phyloP scores from a whole-genome alignment of 2,797 vertebrate genomes.

The Phataginus tricuspis region DNA sequence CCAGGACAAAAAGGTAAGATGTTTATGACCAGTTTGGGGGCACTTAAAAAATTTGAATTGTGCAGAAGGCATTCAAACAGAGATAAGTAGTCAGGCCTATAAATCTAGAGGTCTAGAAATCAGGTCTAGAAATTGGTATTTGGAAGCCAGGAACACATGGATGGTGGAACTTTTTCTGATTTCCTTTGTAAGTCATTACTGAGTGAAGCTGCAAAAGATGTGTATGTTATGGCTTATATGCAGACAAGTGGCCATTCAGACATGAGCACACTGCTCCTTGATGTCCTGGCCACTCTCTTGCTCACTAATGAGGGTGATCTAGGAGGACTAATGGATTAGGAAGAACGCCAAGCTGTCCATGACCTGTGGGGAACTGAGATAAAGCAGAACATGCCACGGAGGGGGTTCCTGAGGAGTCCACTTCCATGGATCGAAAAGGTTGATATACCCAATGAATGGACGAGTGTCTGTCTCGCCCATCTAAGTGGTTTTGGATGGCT shows the following conservation, averaged over 20 bases:
- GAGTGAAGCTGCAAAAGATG: background rate
- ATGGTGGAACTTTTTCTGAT: background rate
- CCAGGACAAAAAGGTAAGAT: slow-evolving; percentile 90
- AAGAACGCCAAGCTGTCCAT: background rate
- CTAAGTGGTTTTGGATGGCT: background rate
- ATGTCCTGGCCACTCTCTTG: background rate
- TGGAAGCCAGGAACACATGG: background rate
- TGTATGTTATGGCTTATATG: background rate
- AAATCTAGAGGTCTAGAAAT: background rate
- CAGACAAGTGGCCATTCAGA: background rate
- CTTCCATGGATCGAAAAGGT: background rate
- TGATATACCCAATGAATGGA: background rate
- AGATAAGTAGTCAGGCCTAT: background rate
- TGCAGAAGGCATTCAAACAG: background rate
- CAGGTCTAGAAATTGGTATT: background rate
- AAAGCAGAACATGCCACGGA: background rate
- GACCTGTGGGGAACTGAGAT: background rate
- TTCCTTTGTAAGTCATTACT: background rate
- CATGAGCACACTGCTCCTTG: background rate
- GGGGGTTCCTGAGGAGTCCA: background rate
- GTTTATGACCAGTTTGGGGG: background rate
- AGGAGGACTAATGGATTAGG: background rate
- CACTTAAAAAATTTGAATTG: background rate
- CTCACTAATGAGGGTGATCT: background rate
- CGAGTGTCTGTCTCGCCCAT: background rate